Conservation (phyloP, 1,140 invertebrate species). For the Araneus ventricosus region DNA sequence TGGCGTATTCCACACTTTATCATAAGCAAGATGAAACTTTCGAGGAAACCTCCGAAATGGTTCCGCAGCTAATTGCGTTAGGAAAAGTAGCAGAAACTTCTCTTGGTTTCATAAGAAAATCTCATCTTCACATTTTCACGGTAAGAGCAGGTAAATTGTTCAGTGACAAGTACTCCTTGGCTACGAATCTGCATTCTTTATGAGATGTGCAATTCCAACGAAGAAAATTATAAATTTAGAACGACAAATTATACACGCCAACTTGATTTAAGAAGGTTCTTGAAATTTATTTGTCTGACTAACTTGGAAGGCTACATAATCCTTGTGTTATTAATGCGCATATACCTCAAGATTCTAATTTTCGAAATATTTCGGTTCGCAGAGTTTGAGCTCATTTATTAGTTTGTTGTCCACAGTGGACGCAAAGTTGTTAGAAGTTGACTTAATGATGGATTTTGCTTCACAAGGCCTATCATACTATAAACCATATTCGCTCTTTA, state of each 20-base stretch:
- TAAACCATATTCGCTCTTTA: too few species aligned
- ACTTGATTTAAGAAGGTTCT: neutral
- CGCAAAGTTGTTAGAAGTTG: too few species aligned
- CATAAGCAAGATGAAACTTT: too few species aligned
- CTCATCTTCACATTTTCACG: neutral
- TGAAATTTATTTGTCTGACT: neutral
- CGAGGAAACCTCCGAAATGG: neutral
- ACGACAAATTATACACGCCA: neutral
- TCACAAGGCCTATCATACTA: too few species aligned
- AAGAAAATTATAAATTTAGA: neutral
- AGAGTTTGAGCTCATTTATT: neutral
- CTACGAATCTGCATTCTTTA: neutral
- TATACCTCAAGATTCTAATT: neutral
- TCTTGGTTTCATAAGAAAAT: neutral
- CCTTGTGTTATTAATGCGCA: neutral
- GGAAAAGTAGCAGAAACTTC: neutral
- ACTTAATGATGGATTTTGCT: too few species aligned
- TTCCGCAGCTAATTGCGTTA: neutral
- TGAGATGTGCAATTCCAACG: neutral
- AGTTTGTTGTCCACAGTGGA: too few species aligned
- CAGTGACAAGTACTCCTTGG: neutral
- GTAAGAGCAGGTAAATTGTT: neutral
- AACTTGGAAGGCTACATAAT: neutral
- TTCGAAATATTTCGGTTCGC: neutral
- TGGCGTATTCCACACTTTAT: too few species aligned